Conservation (phyloP, 2,113 vertebrate species). For the Paratilapia polleni region DNA sequence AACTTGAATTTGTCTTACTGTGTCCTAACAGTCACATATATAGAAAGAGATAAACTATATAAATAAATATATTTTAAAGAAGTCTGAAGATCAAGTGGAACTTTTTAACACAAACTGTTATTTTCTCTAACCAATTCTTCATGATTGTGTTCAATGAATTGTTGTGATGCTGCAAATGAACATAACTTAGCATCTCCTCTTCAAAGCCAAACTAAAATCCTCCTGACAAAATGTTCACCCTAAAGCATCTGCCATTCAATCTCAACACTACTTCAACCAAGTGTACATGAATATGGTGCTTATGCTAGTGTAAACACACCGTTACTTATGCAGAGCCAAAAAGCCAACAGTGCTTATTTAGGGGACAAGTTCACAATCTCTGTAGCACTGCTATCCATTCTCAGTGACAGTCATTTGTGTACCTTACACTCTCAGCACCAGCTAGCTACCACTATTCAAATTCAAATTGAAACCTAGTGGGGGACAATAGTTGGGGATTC, state of each 20-base stretch:
- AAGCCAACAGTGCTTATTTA: constrained; percentile 75
- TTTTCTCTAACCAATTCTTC: neutral
- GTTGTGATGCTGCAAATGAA: constrained; percentile 7
- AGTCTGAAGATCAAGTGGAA: neutral
- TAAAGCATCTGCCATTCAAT: constrained; percentile 55
- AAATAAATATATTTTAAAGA: neutral
- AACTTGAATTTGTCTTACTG: constrained; percentile 30
- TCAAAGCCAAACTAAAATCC: constrained; percentile 39
- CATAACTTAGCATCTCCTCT: neutral
- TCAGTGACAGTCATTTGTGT: constrained; percentile 82
- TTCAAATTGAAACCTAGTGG: constrained; percentile 80
- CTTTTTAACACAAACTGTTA: neutral
- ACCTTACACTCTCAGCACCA: constrained; percentile 81
- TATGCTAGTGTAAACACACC: constrained; percentile 65
- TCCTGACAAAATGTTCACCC: constrained; percentile 48
- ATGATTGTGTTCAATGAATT: neutral
- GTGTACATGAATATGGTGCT: constrained; percentile 62
- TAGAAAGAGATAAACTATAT: constrained; percentile 27
- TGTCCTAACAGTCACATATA: constrained; percentile 1
- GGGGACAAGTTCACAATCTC: constrained; percentile 67
- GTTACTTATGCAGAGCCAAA: constrained; percentile 74
- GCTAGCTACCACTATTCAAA: constrained; percentile 80
- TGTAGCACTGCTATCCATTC: constrained; percentile 69
- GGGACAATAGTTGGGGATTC: constrained; percentile 71
- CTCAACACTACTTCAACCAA: constrained; percentile 57